Conservation (phyloP, 2,797 vertebrate genomes). For the Pangasius larnaudii region DNA sequence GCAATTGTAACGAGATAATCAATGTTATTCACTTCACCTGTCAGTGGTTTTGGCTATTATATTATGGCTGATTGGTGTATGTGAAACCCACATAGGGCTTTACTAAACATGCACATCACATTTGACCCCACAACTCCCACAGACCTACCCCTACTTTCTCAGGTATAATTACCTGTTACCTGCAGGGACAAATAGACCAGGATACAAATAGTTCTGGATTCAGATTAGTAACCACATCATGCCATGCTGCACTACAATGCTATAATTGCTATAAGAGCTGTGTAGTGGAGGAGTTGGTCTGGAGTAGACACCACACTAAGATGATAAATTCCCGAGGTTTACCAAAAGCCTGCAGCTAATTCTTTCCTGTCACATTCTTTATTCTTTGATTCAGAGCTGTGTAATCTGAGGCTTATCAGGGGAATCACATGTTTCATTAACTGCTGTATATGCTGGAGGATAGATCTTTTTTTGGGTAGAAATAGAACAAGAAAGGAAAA, state of each 20-base stretch:
- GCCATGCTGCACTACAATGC: background rate
- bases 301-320: slow-evolving; percentile 38
- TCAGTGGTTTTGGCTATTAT: too few relatives aligned
- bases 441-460: slow-evolving; percentile 16
- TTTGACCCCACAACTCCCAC: background rate
- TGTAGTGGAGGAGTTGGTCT: slow-evolving; percentile 37
- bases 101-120: background rate
- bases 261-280: background rate
- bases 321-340: slow-evolving; percentile 43
- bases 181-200: background rate
- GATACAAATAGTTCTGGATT: background rate
- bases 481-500: slow-evolving; percentile 7
- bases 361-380: slow-evolving; percentile 61
- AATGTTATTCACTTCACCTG: too few relatives aligned
- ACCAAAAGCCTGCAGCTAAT: slow-evolving; percentile 56
- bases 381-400: slow-evolving; percentile 58
- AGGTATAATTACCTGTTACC: too few relatives aligned
- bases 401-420: slow-evolving; percentile 54
- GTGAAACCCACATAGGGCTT: background rate
- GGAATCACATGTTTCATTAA: slow-evolving; percentile 47
- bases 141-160: background rate
- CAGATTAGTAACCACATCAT: slow-evolving; percentile 20
- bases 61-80: too few relatives aligned
- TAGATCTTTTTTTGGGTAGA: slow-evolving; percentile 4
- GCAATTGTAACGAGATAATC: too few relatives aligned